Conservation (phyloP, 2,113 vertebrate genomes). For the Willisornis vidua region DNA sequence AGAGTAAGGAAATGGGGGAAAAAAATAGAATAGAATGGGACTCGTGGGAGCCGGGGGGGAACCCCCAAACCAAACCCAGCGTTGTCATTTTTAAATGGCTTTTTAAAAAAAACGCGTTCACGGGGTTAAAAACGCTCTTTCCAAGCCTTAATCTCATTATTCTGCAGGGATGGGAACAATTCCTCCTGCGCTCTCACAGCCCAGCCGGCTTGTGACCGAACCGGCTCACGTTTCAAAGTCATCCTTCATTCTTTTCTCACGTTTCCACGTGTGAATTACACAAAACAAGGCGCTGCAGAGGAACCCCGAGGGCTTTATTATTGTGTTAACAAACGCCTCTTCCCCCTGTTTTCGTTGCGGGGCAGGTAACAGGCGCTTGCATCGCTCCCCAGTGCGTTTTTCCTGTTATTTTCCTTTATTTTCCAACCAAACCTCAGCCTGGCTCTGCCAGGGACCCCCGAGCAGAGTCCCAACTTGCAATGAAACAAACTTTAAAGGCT, state of each 20-base stretch:
- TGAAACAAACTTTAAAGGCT: background rate
- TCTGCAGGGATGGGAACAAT: background rate
- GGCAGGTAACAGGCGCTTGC: background rate
- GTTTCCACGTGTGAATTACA: slow-evolving; percentile 42
- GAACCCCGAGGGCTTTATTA: background rate
- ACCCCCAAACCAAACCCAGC: background rate
- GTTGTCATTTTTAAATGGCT: background rate
- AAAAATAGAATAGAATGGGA: background rate
- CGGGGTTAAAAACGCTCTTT: background rate
- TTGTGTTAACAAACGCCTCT: background rate
- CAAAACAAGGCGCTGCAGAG: background rate
- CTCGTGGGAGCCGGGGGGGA: no score
- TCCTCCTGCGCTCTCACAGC: background rate
- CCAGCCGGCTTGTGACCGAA: background rate
- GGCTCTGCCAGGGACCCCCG: background rate
- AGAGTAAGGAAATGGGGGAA: background rate
- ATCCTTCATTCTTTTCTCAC: slow-evolving; percentile 44
- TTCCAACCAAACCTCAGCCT: background rate
- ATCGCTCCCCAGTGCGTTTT: background rate
- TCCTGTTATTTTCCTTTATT: background rate
- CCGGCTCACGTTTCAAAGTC: slow-evolving; percentile 42
- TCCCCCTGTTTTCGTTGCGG: background rate
- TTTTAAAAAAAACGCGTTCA: background rate
- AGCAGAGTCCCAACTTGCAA: background rate
- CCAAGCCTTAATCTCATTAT: background rate